Base-by-base conservation (phyloP, 2,113 vertebrate genomes). In the Gulo gulo region DNA sequence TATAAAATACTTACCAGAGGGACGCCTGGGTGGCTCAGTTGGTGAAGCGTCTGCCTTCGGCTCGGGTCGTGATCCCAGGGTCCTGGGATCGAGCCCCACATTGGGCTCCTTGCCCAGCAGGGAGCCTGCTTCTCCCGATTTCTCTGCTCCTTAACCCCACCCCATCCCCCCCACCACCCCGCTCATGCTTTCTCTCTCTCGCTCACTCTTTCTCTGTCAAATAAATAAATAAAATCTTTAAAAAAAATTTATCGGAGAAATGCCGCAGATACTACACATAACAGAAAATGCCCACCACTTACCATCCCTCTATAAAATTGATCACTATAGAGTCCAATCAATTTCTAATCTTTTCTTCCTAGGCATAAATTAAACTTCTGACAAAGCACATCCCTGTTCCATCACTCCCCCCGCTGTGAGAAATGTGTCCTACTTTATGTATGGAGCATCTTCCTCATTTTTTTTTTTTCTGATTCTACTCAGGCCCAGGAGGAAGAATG, bases 301-400 rank as follows among this genome's bases (percentile, higher is more conserved):
- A 67, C 36, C 50, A 55, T 12, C 29, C 92, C 63, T 31, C 76
- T 73, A 50, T 83, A 65, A 82, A 83, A 59, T 15, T 86, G 39
- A 93, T 65, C 52, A 80, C 29, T 74, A 26, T 65, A 88, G 29
- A 84, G 36, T 69, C 50, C 88, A 96, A 42, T 73, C 2, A 4
- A 90, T 87, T 93, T 83, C 31, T 31, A 50, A 29, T 93, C 21
- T 87, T 59, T 67, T 95, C 67, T 57, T 52, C 7, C 21, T 9
- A 9, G 39, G 83, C 31, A n/a, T 57, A 89, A 88, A 80, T 59
- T 67, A 74, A 92, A 80, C 24, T 96, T 87, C 55, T 47, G 79
- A 80, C 52, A 80, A 92, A 67, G 59, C 18, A 36, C 11, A 50
- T 76, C 39, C 59, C 42, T 95, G 39, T 76, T 59, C 4, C 7